Conservation (phyloP, 2,888 invertebrate genomes). For the Barypeithes pellucidus region DNA sequence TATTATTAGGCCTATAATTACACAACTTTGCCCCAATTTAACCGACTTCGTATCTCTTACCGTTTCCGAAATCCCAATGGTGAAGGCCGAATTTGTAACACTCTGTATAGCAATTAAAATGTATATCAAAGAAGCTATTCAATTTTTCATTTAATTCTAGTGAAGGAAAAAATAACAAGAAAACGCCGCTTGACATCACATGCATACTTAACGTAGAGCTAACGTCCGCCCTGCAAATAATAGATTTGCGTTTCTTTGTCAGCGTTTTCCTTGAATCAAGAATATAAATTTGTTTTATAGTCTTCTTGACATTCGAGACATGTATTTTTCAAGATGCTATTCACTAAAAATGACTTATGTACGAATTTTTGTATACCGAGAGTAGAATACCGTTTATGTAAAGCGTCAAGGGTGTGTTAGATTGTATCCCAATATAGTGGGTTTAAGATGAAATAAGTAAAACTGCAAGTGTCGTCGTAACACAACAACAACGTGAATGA, state of each 20-base stretch:
- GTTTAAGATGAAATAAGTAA: too few species aligned
- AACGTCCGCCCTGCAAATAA: slow-evolving; percentile 23
- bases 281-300: slow-evolving; percentile 24
- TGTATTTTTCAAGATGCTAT: slow-evolving; percentile 7
- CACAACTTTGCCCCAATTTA: too few species aligned
- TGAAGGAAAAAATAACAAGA: background rate
- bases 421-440: too few species aligned
- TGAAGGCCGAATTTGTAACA: too few species aligned
- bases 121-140: too few species aligned
- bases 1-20: too few species aligned
- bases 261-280: slow-evolving; percentile 23
- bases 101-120: too few species aligned
- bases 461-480: too few species aligned
- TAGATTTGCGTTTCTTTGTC: slow-evolving; percentile 26
- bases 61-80: too few species aligned
- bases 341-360: slow-evolving; percentile 28
- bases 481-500: too few species aligned
- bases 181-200: background rate
- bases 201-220: background rate
- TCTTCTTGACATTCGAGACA: slow-evolving; percentile 18
- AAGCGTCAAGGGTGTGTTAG: too few species aligned
- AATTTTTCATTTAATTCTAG: background rate
- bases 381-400: background rate
- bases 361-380: background rate
- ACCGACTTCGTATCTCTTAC: too few species aligned